phyloP scores from a whole-genome alignment of 2,888 invertebrate genomes.

The Xanthia icteritia region DNA sequence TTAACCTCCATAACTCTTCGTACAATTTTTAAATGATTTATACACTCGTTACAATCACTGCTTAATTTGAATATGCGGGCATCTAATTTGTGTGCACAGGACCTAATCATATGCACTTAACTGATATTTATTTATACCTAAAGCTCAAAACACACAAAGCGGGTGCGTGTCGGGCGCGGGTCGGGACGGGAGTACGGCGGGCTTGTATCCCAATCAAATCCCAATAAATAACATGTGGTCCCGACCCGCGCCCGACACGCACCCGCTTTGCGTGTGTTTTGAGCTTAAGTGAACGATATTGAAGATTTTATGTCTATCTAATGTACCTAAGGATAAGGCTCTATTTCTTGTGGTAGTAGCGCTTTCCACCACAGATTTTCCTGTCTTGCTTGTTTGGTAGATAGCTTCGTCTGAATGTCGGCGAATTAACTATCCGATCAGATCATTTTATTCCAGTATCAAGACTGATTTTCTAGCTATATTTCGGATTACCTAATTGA shows the following conservation, averaged over 20 bases:
- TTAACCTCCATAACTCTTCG: constrained; percentile 55
- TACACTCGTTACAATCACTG: constrained; percentile 60
- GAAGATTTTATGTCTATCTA: background rate
- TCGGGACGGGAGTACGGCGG: no score
- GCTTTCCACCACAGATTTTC: background rate
- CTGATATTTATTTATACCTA: constrained; percentile 47
- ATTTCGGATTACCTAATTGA: background rate
- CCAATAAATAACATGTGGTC: no score
- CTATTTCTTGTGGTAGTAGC: background rate
- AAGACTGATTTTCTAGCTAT: background rate
- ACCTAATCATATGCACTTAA: constrained; percentile 47
- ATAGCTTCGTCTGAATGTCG: background rate
- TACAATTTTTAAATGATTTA: constrained; percentile 67
- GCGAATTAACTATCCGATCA: background rate
- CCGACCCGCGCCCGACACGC: no score
- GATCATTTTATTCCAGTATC: background rate
- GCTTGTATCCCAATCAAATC: no score
- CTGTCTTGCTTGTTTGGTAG: background rate
- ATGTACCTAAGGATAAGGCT: no score
- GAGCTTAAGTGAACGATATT: background rate
- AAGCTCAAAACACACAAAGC: no score
- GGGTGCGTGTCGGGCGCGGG: no score
- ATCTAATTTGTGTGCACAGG: constrained; percentile 53
- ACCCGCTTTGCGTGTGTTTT: no score
- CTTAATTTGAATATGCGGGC: constrained; percentile 68